phyloP scores from a whole-genome alignment of 64 coral and sea anemone species.

The Dendronephthya gigantea region DNA sequence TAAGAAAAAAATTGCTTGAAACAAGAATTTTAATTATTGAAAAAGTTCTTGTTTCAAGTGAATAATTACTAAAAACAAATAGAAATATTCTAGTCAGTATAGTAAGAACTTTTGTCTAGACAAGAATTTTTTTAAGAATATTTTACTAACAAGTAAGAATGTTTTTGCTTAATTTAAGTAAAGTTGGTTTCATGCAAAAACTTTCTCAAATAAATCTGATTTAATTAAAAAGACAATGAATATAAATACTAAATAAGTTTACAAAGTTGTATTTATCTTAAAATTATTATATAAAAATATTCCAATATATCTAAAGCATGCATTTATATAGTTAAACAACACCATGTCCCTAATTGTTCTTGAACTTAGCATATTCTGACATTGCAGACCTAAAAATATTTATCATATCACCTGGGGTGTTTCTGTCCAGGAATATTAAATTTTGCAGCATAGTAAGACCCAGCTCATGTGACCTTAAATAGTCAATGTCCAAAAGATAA shows the following conservation, averaged over 20 bases:
- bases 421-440: neutral
- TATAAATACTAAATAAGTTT: neutral
- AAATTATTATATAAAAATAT: neutral
- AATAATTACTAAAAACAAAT: no score
- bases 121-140: neutral
- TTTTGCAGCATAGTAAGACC: neutral
- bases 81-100: neutral
- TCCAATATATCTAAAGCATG: neutral
- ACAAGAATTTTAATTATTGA: no score
- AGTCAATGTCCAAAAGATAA: neutral
- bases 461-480: neutral
- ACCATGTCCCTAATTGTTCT: neutral
- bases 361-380: neutral
- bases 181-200: neutral
- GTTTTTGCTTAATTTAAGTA: neutral
- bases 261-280: neutral
- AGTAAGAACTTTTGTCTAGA: neutral
- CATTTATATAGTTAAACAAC: neutral
- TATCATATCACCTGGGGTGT: neutral
- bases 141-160: no score
- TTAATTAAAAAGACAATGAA: neutral
- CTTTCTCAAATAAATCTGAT: neutral
- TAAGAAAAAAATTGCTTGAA: no score
- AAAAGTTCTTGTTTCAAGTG: no score
- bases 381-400: neutral